Evolutionary conservation across 2,797 vertebrate genomes (phyloP).

Genomic region (Cetoscarus ocellatus): DNA sequence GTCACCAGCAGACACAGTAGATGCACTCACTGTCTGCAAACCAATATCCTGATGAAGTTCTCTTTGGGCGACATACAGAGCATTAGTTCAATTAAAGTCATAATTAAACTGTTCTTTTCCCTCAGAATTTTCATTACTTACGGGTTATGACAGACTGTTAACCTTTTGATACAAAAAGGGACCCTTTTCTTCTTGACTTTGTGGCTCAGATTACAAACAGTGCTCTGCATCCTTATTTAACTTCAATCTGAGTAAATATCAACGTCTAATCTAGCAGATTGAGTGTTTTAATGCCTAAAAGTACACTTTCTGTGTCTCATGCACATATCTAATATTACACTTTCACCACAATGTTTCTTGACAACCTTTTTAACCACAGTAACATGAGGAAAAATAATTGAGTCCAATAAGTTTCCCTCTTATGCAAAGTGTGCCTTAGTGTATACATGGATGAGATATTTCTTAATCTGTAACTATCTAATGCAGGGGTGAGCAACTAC

Average conservation of each 20-base stretch:
- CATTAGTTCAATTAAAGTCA: conserved; percentile 23
- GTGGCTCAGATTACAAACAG: not conserved
- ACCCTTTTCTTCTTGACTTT: not conserved
- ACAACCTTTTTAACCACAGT: conserved; percentile 30
- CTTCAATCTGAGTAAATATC: not conserved
- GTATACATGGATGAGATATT: not conserved
- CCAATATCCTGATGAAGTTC: conserved; percentile 38
- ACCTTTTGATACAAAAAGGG: not conserved
- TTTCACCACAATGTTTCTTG: conserved; percentile 23
- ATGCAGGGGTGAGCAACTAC: too few relatives aligned
- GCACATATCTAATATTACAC: conserved; percentile 36
- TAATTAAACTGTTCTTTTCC: not conserved
- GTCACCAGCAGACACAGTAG: conserved; percentile 24
- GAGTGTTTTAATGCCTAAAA: conserved; percentile 10
- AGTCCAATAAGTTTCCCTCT: not conserved
- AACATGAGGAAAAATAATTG: conserved; percentile 17
- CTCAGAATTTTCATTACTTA: not conserved
- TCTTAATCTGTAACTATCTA: too few relatives aligned
- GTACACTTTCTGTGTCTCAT: conserved; percentile 4
- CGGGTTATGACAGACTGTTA: not conserved
- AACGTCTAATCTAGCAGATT: not conserved
- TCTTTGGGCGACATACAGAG: conserved; percentile 23
- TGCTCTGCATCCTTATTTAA: not conserved
- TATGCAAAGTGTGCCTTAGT: not conserved
- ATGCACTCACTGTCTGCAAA: conserved; percentile 43